Evolutionary conservation across 2,797 vertebrate genomes (phyloP), one percentile per base, ranked within the genome.

Genomic region (Bryconaethiops microstoma): DNA sequence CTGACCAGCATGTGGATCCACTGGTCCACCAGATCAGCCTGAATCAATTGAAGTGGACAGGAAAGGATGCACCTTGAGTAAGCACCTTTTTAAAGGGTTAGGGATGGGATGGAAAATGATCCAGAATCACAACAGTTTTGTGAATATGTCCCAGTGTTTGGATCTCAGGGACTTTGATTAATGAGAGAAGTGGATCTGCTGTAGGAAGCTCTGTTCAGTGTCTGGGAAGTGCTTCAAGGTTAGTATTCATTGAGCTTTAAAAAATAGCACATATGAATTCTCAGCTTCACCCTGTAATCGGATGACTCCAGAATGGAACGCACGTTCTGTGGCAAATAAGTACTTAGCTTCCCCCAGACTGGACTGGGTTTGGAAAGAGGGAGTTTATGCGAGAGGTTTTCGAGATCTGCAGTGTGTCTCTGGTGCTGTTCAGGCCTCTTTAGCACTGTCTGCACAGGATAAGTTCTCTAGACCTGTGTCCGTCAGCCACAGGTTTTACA

Each of bases 401-500:
- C n/a, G 50, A 50, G 71, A 79, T 79, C 71, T 67, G 68, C 72
- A 35, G 67, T 21, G 39, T 76, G 72, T 79, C 68, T 83, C 55
- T 57, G 68, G 67, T 23, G 59, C 14, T 19, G 29, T 4, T 65
- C 8, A 1, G 64, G 17, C 39, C 64, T 45, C 45, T 45, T 45
- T 45, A 45, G 42, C 42, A 45, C 42, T 45, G 42, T 10, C 10
- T 45, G 42, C 42, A 45, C 42, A 29, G 29, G 29, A 29, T 29
- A 29, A 29, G 29, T 29, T 29, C 29, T 29, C 29, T 29, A 29
- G 29, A 29, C n/a, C n/a, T n/a, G n/a, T n/a, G n/a, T n/a, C n/a
- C n/a, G n/a, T n/a, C n/a, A n/a, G n/a, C n/a, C n/a, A n/a, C 29
- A 29, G 3, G 29, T 29, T 3, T 29, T 29, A 29, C 1, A 29